A percentile compares a stretch with the other conserved stretches of the same genome.
These are phyloP conservation scores for Myoxocephalus aenaeus DNA, from an alignment of 2,797 vertebrate genomes.

Conservation along the genomic window DNA sequence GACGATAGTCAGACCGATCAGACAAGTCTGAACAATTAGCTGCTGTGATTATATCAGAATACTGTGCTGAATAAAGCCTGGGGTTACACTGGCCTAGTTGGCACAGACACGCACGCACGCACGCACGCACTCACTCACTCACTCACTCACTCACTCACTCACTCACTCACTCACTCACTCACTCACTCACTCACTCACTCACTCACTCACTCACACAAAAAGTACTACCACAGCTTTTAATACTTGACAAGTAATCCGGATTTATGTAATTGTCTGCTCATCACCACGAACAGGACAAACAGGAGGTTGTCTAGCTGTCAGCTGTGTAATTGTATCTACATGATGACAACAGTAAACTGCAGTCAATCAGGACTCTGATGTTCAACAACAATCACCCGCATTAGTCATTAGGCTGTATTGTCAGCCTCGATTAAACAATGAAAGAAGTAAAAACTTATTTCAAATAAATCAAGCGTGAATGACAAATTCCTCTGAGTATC, in stretches of 20 bases:
- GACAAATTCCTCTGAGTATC: conserved; percentile 2
- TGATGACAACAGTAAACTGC: conserved; percentile 45
- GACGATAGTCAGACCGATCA: conserved; percentile 47
- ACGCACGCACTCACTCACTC: no score
- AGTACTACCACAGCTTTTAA: conserved; percentile 35
- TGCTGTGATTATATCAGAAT: conserved; percentile 61
- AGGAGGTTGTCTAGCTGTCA: conserved; percentile 58
- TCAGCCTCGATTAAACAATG: conserved; percentile 30
- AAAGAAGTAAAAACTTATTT: conserved; percentile 8
- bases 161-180: conserved; percentile 30
- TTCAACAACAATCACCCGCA: conserved; percentile 44
- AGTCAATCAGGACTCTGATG: conserved; percentile 45
- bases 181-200: conserved; percentile 33
- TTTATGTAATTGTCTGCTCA: conserved; percentile 58
- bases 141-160: conserved; percentile 35
- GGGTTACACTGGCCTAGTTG: conserved; percentile 60
- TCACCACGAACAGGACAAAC: conserved; percentile 56
- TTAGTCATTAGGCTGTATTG: conserved; percentile 45
- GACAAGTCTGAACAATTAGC: conserved; percentile 64
- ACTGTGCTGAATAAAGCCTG: conserved; percentile 55
- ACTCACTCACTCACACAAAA: conserved; percentile 29
- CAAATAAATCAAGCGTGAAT: conserved; percentile 8
- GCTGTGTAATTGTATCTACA: conserved; percentile 42
- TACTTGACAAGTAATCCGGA: conserved; percentile 56
- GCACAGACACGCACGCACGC: no score